phyloP scores from a whole-genome alignment of 1,140 invertebrate genomes.

The Euura lappo region DNA sequence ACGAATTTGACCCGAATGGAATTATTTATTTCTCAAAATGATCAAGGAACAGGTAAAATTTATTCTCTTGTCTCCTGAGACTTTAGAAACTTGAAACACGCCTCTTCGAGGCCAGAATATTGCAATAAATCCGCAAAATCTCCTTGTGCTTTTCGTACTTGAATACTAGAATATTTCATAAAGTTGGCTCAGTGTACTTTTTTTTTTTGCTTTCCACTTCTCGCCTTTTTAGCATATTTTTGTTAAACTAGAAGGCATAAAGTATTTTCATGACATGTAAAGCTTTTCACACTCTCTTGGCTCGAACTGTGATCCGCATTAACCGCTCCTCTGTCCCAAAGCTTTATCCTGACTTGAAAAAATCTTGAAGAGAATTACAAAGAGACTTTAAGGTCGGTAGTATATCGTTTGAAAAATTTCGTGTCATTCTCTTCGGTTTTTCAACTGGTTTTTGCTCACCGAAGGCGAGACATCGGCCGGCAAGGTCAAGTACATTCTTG shows the following conservation, averaged over 20 bases:
- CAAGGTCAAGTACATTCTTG: conserved; percentile 69
- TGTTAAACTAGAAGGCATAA: not conserved
- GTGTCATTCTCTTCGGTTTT: not conserved
- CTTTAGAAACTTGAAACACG: not conserved
- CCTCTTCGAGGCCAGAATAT: not conserved
- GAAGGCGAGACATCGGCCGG: conserved; percentile 66
- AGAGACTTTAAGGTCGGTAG: no score
- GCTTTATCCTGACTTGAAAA: not conserved
- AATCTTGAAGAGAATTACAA: no score
- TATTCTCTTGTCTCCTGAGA: not conserved
- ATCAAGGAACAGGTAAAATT: not conserved
- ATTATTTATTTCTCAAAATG: no score
- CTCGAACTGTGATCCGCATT: not conserved
- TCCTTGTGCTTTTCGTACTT: not conserved
- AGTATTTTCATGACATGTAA: not conserved
- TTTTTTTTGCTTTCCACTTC: not conserved
- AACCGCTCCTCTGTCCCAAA: not conserved
- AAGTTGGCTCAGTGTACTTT: not conserved
- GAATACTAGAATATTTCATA: not conserved
- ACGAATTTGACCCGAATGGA: no score
- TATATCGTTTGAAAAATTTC: not conserved
- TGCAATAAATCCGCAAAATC: not conserved
- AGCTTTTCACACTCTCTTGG: not conserved
- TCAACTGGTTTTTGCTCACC: conserved; percentile 56
- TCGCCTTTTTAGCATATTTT: not conserved